Conservation (phyloP, 2,888 invertebrate genomes). For the Troglohyphantes excavatus region DNA sequence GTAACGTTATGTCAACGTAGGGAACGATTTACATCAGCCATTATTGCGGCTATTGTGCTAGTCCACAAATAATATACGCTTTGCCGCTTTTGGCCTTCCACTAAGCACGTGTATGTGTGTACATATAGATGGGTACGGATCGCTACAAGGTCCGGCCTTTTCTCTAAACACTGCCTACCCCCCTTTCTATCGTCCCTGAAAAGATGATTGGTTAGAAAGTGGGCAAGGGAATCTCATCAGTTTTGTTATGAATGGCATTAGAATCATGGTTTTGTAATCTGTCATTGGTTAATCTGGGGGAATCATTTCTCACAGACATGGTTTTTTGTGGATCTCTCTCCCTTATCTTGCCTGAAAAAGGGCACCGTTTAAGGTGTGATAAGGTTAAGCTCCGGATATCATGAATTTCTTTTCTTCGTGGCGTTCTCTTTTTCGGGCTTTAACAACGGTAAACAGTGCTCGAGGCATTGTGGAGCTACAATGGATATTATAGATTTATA, state of each 20-base stretch:
- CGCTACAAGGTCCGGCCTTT: conserved; percentile 67
- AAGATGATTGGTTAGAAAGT: conserved; percentile 70
- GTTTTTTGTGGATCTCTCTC: not conserved
- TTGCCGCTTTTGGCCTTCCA: conserved; percentile 68
- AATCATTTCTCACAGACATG: conserved; percentile 55
- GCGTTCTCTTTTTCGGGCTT: conserved; percentile 6
- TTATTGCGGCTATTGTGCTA: conserved; percentile 71
- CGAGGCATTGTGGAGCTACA: conserved; percentile 19
- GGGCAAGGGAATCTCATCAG: conserved; percentile 67
- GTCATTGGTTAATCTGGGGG: conserved; percentile 73
- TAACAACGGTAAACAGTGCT: conserved; percentile 64
- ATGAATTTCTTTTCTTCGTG: conserved; percentile 20
- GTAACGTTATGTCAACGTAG: conserved; percentile 78
- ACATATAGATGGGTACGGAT: conserved; percentile 61
- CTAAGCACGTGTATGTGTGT: conserved; percentile 74
- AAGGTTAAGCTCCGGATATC: conserved; percentile 59
- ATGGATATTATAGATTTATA: conserved; percentile 52
- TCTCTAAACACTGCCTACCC: not conserved
- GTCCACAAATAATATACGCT: conserved; percentile 76
- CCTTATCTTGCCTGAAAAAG: conserved; percentile 36
- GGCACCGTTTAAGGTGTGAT: conserved; percentile 55
- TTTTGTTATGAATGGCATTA: conserved; percentile 74
- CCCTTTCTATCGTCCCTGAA: not conserved
- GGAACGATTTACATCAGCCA: conserved; percentile 76
- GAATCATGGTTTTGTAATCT: conserved; percentile 75